Base-by-base conservation (phyloP, 92 coral and sea anemone genomes). In the Meandrina meandrites region DNA sequence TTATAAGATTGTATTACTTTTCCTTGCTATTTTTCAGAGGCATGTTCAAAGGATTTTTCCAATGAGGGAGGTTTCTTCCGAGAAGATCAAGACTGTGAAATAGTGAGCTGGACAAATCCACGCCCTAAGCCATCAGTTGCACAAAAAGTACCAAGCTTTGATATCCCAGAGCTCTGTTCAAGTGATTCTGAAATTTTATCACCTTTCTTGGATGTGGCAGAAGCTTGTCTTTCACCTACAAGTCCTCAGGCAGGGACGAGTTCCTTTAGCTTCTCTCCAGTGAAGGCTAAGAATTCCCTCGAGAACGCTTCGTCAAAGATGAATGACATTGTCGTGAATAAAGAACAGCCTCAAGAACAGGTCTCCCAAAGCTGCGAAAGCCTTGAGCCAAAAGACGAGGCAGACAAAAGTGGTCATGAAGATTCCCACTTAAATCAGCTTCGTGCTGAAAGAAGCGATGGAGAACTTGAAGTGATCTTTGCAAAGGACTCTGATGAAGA, bases 11-110 rank as follows among this genome's bases (percentile, higher is more conserved):
- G 14, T 48, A 48, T 48, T 48, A 48, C 14, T 74, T 2, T 72
- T 56, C 54, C 62, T 79, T 21, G 54, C n/a, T 66, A 56, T 72
- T 71, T 79, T 47, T 32, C 80, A 89, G 88, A 85, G 74, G 32
- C 36, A 53, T 66, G 75, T 53, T 81, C 81, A 35, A 72, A 45
- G 16, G 94, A 90, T 48, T 88, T 84, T 84, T 66, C 91, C 27
- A 84, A 64, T 34, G 99, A 95, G 81, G 99, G 99, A 60, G 99
- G 99, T 45, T 96, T 96, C 79, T 93, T 96, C 77, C 94, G 87
- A 75, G 97, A 96, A 48, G 79, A 71, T 5, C 75, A 86, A 45
- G 86, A 82, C 21, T 56, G 78, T 69, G 94, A 87, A 14, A 62
- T 70, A 15, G 47, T 77, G 3, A 67, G 77, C 31, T 76, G 82